phyloP scores from a whole-genome alignment of 2,113 vertebrate genomes.

The Charadrius vociferus region DNA sequence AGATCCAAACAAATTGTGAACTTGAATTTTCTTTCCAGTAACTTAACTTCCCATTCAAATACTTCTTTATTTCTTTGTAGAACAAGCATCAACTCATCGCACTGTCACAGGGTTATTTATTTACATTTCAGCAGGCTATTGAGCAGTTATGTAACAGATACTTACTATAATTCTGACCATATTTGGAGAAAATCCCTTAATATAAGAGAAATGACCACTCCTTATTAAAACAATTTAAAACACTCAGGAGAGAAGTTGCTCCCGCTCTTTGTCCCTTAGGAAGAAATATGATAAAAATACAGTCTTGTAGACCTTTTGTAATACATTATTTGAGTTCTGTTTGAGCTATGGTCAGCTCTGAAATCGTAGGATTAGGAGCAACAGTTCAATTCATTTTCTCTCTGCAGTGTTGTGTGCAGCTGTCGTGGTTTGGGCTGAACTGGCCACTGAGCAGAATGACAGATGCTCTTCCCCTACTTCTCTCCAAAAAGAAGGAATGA shows the following conservation, averaged over 20 bases:
- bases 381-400: neutral
- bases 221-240: neutral
- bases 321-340: neutral
- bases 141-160: neutral
- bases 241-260: neutral
- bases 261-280: neutral
- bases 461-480: too few relatives aligned
- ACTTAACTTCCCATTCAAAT: neutral
- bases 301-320: neutral
- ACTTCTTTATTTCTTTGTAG: neutral
- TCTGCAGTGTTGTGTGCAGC: neutral
- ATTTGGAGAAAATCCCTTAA: neutral
- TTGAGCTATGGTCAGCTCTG: neutral
- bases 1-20: neutral
- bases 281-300: neutral
- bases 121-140: neutral
- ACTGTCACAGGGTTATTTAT: too few relatives aligned
- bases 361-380: neutral
- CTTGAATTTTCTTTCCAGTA: neutral
- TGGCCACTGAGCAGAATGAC: too few relatives aligned
- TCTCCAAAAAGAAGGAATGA: too few relatives aligned
- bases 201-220: neutral
- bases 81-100: neutral
- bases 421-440: too few relatives aligned
- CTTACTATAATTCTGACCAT: neutral